phyloP scores from a whole-genome alignment of 2,888 invertebrate genomes.

The Conomelus anceps region DNA sequence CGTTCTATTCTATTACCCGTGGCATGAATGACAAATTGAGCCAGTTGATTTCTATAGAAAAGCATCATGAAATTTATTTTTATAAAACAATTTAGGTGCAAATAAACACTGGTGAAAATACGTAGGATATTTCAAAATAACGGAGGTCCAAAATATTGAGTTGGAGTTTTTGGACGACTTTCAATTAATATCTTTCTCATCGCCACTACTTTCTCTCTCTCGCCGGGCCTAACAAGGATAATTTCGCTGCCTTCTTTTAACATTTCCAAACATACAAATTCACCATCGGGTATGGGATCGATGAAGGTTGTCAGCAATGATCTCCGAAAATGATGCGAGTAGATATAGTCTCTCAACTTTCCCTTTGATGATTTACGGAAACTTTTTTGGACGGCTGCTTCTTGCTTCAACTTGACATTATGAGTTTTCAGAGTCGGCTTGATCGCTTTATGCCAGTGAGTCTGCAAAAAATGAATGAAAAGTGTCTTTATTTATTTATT shows the following conservation, averaged over 20 bases:
- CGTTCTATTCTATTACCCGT: no score
- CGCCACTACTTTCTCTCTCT: background rate
- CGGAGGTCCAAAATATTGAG: no score
- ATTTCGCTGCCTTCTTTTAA: background rate
- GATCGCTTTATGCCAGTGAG: background rate
- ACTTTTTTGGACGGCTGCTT: background rate
- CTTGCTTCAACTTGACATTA: background rate
- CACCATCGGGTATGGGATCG: background rate
- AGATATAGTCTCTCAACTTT: background rate
- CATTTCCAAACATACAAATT: background rate
- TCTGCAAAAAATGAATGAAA: background rate
- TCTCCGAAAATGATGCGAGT: background rate
- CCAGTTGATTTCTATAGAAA: no score
- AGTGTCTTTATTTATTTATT: no score
- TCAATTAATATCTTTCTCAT: background rate
- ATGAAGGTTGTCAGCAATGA: background rate
- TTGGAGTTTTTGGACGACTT: no score
- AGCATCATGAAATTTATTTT: no score
- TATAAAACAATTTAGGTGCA: no score
- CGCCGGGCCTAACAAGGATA: background rate
- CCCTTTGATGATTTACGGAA: background rate
- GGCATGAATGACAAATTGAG: no score
- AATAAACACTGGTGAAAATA: no score
- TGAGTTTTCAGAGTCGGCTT: background rate
- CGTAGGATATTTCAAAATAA: no score